These are phyloP conservation scores for Stramonita haemastoma DNA, from an alignment of 2,888 invertebrate genomes.

Conservation along the genomic window DNA sequence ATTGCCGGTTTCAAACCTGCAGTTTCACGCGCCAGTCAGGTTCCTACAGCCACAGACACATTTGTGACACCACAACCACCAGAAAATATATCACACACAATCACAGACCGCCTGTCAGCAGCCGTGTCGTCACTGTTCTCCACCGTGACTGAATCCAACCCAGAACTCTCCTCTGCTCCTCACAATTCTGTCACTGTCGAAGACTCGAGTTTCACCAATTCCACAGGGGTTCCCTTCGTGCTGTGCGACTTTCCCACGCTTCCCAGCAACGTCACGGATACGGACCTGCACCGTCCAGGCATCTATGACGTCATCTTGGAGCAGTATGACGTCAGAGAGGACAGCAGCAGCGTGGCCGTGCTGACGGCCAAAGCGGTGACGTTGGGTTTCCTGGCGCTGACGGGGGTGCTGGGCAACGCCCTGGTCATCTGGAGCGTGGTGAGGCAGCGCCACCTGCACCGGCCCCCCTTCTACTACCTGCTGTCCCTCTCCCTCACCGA, in stretches of 20 bases:
- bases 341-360: background rate
- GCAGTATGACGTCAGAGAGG: constrained; percentile 8
- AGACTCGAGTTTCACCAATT: background rate
- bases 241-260: background rate
- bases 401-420: constrained; percentile 50
- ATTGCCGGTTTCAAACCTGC: background rate
- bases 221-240: background rate
- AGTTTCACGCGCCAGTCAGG: too few species aligned
- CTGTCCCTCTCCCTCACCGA: constrained; percentile 70
- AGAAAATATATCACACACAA: background rate
- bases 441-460: constrained; percentile 58
- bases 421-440: constrained; percentile 53
- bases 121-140: background rate
- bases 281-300: background rate
- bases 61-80: background rate
- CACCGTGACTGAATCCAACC: background rate
- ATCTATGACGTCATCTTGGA: background rate
- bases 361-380: constrained; percentile 48
- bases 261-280: background rate
- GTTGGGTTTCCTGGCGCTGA: constrained; percentile 48
- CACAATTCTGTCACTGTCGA: background rate
- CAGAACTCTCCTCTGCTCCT: too few species aligned
- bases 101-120: background rate
- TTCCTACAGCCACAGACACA: background rate
- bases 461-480: constrained; percentile 73